Evolutionary conservation across 1,140 invertebrate genomes (phyloP), one percentile per base, ranked within the genome.

Genomic region (Sarcophaga bullata): DNA sequence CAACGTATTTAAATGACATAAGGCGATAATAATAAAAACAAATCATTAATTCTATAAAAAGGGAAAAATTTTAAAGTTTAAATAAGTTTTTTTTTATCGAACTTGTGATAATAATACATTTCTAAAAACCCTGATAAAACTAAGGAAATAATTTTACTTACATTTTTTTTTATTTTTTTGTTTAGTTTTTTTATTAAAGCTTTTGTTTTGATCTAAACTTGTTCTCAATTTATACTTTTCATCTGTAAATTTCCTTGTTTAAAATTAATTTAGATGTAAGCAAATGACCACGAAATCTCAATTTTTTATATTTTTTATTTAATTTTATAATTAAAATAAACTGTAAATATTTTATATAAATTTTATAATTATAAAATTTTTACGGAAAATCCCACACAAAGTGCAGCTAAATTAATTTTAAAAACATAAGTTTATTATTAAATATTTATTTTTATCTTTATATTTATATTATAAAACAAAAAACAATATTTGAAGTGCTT

Each of bases 41-140:
- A 37, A 37, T 37, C 4, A 68, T 19, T 72, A 72, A 19, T 72
- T 19, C 19, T 72, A 72, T 25, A 8, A 72, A 72, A 25, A 6
- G 37, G 19, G 19, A 19, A 76, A 49, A 37, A 50, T 9, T 50
- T 47, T 11, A 13, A n/a, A 52, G 75, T 78, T 78, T 78, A 19
- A 78, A 78, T 46, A 19, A 50, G 17, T 13, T 25, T 78, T 78
- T n/a, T 2, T 37, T 37, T 37, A 37, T 78, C 75, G 48, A 80
- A 68, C 80, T 80, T 80, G 80, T 80, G 80, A 80, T 80, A 80
- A 80, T 62, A 80, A 58, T 17, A 80, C 80, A 62, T 68, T 80
- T 58, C 52, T 58, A 80, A 52, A 68, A 47, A 8, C 52, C 46
- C 73, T 49, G 8, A 76, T 52, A 78, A 76, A 76, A 78, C 19